Percentiles rank a stretch among this genome's conserved stretches.
phyloP scores from a whole-genome alignment of 1,140 invertebrate species.

The Danaus melanippus region DNA sequence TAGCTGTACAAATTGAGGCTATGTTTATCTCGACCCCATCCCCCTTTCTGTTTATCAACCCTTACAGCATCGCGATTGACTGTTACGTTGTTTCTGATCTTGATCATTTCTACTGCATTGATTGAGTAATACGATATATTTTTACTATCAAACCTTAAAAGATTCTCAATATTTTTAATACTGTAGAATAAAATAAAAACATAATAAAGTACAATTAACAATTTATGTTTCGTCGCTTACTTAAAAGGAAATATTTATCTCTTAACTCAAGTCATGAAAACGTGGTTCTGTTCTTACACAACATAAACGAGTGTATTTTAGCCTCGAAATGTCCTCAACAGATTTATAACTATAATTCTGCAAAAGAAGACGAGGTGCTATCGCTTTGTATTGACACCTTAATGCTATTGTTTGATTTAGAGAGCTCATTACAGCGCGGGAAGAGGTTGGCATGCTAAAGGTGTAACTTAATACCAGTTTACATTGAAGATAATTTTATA shows the following conservation, averaged over 20 bases:
- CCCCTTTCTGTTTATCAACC: conserved; percentile 51
- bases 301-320: neutral
- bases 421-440: conserved; percentile 61
- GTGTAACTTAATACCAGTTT: conserved; percentile 27
- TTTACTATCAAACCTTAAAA: no score
- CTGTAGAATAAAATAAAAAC: no score
- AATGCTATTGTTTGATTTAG: conserved; percentile 72
- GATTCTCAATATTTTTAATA: no score
- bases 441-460: conserved; percentile 56
- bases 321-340: conserved; percentile 38
- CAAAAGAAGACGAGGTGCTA: conserved; percentile 68
- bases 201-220: no score
- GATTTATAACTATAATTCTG: conserved; percentile 65
- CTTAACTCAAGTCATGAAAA: no score
- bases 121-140: no score
- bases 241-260: no score
- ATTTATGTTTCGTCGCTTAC: no score
- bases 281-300: no score
- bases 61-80: conserved; percentile 40
- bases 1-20: conserved; percentile 57
- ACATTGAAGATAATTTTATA: no score
- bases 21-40: conserved; percentile 51
- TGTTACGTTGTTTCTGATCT: conserved; percentile 16
- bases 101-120: neutral
- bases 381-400: conserved; percentile 66